phyloP scores from a whole-genome alignment of 1,140 invertebrate genomes.

The Drosophila tristis region DNA sequence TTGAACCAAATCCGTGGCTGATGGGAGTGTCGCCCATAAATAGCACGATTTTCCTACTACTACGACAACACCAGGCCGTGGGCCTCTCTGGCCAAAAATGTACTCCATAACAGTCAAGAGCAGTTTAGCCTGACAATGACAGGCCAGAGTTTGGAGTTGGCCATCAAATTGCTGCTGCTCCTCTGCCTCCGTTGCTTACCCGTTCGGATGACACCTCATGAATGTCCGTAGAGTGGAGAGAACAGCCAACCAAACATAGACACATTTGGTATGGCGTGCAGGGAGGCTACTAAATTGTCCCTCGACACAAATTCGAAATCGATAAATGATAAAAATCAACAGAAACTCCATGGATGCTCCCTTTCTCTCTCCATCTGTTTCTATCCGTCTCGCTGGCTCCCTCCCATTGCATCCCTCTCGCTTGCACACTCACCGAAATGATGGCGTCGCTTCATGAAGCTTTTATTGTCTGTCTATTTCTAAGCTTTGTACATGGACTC shows the following conservation, averaged over 20 bases:
- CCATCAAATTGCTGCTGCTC: conserved; percentile 55
- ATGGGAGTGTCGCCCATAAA: conserved; percentile 49
- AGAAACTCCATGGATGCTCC: conserved; percentile 76
- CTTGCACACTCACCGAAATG: conserved; percentile 50
- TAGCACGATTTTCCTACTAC: conserved; percentile 41
- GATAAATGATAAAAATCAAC: conserved; percentile 84
- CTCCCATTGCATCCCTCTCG: conserved; percentile 23
- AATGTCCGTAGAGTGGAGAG: conserved; percentile 50
- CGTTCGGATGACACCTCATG: conserved; percentile 73
- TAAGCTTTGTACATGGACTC: conserved; percentile 80
- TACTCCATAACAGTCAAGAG: conserved; percentile 59
- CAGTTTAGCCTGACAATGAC: conserved; percentile 76
- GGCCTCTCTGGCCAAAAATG: conserved; percentile 58
- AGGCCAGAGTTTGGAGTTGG: conserved; percentile 61
- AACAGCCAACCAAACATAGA: conserved; percentile 36
- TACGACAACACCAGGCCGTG: conserved; percentile 16
- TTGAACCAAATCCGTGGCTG: conserved; percentile 25
- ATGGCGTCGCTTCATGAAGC: conserved; percentile 78
- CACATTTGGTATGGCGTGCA: conserved; percentile 6
- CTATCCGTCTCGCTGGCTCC: background rate
- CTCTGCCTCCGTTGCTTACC: conserved; percentile 17
- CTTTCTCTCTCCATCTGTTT: background rate
- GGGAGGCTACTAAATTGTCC: conserved; percentile 75
- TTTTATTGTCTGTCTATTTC: conserved; percentile 83
- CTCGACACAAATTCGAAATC: conserved; percentile 83